A percentile compares a stretch with the other conserved stretches of the same genome.
Conservation (phyloP, 1,140 invertebrate species). For the Penaeus chinensis region DNA sequence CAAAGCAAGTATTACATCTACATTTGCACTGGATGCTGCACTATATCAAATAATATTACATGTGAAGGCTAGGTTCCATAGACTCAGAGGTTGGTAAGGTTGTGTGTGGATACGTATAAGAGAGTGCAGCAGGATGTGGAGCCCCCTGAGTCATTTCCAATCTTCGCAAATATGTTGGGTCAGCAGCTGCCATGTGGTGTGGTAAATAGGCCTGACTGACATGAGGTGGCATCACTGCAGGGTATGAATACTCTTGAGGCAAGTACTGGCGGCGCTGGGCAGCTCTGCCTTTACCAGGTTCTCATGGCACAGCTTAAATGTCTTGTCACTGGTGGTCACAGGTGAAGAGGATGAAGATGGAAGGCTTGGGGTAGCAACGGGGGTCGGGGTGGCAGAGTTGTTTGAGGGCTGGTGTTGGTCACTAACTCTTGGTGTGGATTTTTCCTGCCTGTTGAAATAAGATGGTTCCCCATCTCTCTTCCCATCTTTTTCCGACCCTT, state of each 20-base stretch:
- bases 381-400: conserved; percentile 60
- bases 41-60: conserved; percentile 51
- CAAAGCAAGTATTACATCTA: conserved; percentile 4
- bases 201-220: conserved; percentile 61
- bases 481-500: conserved; percentile 43
- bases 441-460: conserved; percentile 52
- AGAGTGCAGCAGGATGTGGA: conserved; percentile 54
- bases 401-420: conserved; percentile 49
- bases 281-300: conserved; percentile 61
- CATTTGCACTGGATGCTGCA: conserved; percentile 46
- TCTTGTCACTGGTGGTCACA: conserved; percentile 52
- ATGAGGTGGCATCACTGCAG: conserved; percentile 55
- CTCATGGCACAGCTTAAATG: conserved; percentile 55
- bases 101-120: conserved; percentile 56
- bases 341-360: conserved; percentile 61
- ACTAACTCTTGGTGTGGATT: conserved; percentile 33
- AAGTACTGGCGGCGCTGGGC: conserved; percentile 53
- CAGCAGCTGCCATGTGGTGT: conserved; percentile 60
- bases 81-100: conserved; percentile 60
- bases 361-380: conserved; percentile 52
- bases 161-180: conserved; percentile 60
- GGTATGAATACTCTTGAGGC: conserved; percentile 61
- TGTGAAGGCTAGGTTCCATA: conserved; percentile 63
- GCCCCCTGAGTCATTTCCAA: conserved; percentile 61
- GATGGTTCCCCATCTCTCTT: conserved; percentile 56